Evolutionary conservation across 2,797 vertebrate species (phyloP), one percentile per base, ranked within the genome.

Genomic region (Enteromius argenteus): DNA sequence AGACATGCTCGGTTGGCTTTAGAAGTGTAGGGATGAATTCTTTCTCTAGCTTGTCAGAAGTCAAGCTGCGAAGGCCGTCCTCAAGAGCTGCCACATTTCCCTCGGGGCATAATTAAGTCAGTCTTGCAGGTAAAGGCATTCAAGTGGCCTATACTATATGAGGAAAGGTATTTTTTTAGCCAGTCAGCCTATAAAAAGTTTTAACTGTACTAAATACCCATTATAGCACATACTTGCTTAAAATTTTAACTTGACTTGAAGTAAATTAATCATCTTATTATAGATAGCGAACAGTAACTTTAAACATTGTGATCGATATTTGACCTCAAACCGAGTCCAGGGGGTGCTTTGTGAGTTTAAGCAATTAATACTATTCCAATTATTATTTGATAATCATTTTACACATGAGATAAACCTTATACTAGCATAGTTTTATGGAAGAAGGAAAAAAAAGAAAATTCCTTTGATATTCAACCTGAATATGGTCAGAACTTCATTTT

Each of bases 51-150:
- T 71, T 60, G 62, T 78, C 73, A 78, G 66, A 69, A 79, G 83
- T 86, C 77, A 81, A 71, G 58, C 80, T 75, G 60, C 19, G 74
- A 75, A 86, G 66, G 51, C 49, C 46, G 37, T 86, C 30, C 82
- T 74, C n/a, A 80, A 64, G 53, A 80, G 67, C 58, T 73, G 49
- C 76, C 71, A 78, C 60, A 56, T 86, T 83, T 86, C 60, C 72
- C 44, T 86, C 80, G 21, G 86, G 86, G 19, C n/a, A 66, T 86
- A 88, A 86, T 89, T 88, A 88, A 85, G 49, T 86, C 80, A 89
- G 60, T 86, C 83, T 86, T 66, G 37, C 85, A 84, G 85, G 86
- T 87, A 82, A 85, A 86, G 67, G 72, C 62, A 74, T 73, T 74
- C 58, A 67, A 85, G 46, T 80, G 82, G 42, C 84, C 69, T 51